These are phyloP conservation scores for Drosophila niveifrons DNA, from an alignment of 2,888 invertebrate species.

Conservation along the genomic window DNA sequence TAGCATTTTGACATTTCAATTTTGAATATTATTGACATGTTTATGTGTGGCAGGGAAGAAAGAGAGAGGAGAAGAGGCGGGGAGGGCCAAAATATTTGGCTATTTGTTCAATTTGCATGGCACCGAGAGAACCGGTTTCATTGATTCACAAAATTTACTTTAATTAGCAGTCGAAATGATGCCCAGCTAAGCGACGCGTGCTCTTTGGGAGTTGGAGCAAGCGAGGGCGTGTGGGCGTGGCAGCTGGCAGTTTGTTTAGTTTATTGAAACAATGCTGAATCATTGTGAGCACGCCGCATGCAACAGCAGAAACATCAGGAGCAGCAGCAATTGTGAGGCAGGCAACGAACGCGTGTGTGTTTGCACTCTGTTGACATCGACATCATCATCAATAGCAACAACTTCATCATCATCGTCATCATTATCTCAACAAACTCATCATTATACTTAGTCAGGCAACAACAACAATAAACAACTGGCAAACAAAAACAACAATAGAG, in stretches of 20 bases:
- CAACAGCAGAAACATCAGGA: conserved; percentile 19
- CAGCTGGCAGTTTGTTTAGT: conserved; percentile 52
- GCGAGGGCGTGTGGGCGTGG: conserved; percentile 28
- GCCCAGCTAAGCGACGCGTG: conserved; percentile 25
- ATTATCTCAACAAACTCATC: conserved; percentile 33
- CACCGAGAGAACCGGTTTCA: conserved; percentile 42
- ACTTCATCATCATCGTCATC: conserved; percentile 23
- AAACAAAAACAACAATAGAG: conserved; percentile 44
- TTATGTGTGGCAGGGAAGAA: conserved; percentile 40
- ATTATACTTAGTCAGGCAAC: conserved; percentile 25
- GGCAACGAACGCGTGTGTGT: conserved; percentile 57
- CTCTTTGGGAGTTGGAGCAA: conserved; percentile 12
- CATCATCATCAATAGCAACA: conserved; percentile 49
- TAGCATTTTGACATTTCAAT: conserved; percentile 79
- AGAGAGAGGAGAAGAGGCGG: neutral
- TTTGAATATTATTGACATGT: conserved; percentile 77
- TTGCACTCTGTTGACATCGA: conserved; percentile 69
- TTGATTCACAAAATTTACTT: conserved; percentile 72
- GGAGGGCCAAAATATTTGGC: neutral
- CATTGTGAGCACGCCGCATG: conserved; percentile 49
- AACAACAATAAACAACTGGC: conserved; percentile 21
- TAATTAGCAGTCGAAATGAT: conserved; percentile 67
- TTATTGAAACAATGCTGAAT: conserved; percentile 68
- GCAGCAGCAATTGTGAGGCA: conserved; percentile 25
- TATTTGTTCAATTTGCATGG: conserved; percentile 41